A percentile compares a stretch with the other conserved stretches of the same genome.
Conservation (phyloP, 2,888 invertebrate species). For the Ennomos erosarius region DNA sequence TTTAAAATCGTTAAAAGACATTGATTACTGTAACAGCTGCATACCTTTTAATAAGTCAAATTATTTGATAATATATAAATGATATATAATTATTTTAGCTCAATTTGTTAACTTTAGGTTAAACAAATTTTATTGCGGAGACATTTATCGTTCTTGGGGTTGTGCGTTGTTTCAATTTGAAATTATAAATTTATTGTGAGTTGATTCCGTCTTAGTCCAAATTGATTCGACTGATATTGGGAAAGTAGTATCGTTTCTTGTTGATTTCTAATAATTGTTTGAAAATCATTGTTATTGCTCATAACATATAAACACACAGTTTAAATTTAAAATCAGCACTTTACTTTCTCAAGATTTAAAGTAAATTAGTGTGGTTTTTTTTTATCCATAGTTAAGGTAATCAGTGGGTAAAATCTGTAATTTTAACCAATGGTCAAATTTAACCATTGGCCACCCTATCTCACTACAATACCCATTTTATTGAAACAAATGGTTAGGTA, state of each 20-base stretch:
- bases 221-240: constrained; percentile 66
- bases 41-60: constrained; percentile 45
- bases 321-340: background rate
- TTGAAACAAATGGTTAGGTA: too few species aligned
- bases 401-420: too few species aligned
- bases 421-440: too few species aligned
- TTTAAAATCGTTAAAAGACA: constrained; percentile 40
- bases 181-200: constrained; percentile 58
- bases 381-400: too few species aligned
- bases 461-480: too few species aligned
- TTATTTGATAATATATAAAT: constrained; percentile 47
- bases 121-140: constrained; percentile 63
- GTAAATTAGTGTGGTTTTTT: too few species aligned
- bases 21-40: constrained; percentile 41
- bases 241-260: constrained; percentile 47
- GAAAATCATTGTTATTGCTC: constrained; percentile 15
- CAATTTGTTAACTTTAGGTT: constrained; percentile 76
- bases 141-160: constrained; percentile 64
- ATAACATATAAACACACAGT: constrained; percentile 4
- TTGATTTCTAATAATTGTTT: constrained; percentile 45
- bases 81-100: constrained; percentile 60
- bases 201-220: constrained; percentile 75
- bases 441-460: too few species aligned
- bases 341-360: too few species aligned
- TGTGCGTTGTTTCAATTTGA: constrained; percentile 72